Percentiles rank a stretch among this genome's conserved stretches.
phyloP scores from a whole-genome alignment of 2,113 vertebrate species.

The Pseudolaguvia tuberculata region DNA sequence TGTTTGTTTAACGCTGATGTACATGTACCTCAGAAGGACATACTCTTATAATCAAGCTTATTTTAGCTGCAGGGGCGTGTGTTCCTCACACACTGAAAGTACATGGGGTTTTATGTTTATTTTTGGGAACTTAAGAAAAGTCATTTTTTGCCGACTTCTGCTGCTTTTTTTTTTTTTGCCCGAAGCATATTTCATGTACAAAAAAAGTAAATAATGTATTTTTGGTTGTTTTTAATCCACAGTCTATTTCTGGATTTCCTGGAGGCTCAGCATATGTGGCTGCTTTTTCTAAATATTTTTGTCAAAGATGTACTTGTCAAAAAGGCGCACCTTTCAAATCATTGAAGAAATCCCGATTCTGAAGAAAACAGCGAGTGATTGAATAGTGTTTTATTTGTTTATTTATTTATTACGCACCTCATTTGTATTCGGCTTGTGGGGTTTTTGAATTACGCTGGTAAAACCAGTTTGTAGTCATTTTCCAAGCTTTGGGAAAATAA shows the following conservation, averaged over 20 bases:
- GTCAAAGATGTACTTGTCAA: constrained; percentile 1
- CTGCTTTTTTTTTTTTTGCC: constrained; percentile 16
- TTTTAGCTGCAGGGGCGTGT: constrained; percentile 6
- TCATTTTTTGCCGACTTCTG: not conserved
- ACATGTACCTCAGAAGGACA: constrained; percentile 1
- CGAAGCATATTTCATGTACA: not conserved
- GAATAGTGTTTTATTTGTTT: not conserved
- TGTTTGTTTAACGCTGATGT: not conserved
- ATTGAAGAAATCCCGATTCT: not conserved
- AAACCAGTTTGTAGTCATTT: not conserved
- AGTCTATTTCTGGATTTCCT: constrained; percentile 13
- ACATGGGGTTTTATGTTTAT: not conserved
- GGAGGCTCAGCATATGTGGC: constrained; percentile 3
- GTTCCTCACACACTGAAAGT: constrained; percentile 8
- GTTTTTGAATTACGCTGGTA: too few species aligned
- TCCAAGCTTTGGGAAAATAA: not conserved
- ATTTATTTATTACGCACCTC: too few species aligned
- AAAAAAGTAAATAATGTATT: constrained; percentile 7
- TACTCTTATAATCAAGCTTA: constrained; percentile 2
- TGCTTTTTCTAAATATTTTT: constrained; percentile 13
- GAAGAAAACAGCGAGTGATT: not conserved
- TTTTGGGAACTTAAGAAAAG: constrained; percentile 11
- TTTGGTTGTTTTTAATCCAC: constrained; percentile 15
- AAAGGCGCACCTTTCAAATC: not conserved
- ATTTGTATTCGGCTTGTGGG: not conserved